Conservation (phyloP, 2,113 vertebrate species). For the Lagopus muta region DNA sequence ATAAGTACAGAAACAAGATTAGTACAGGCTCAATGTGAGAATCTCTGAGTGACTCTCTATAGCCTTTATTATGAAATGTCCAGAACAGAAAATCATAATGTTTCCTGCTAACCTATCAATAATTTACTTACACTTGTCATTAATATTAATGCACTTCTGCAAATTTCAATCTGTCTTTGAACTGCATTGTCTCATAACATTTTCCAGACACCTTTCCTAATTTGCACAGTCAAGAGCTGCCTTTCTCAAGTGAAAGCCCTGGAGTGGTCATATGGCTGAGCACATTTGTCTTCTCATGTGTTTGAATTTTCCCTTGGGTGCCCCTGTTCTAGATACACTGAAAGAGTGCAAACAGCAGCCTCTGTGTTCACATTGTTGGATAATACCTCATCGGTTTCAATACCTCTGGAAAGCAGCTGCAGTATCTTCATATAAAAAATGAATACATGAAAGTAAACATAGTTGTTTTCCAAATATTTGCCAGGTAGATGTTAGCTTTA, state of each 20-base stretch:
- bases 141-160: not conserved
- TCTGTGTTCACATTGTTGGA: not conserved
- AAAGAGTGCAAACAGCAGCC: not conserved
- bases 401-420: not conserved
- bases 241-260: not conserved
- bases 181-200: not conserved
- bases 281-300: accelerated
- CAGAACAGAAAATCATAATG: not conserved
- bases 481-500: not conserved
- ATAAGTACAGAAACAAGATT: not conserved
- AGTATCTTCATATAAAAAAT: not conserved
- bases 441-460: not conserved
- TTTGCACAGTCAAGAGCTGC: not conserved
- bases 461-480: not conserved
- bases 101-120: not conserved
- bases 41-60: not conserved
- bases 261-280: not conserved
- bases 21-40: not conserved
- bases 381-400: not conserved
- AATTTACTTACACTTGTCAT: not conserved
- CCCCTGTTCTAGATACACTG: not conserved
- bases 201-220: not conserved
- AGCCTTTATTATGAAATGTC: not conserved
- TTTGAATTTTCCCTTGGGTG: not conserved
- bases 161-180: not conserved